Percentiles rank a stretch among this genome's conserved stretches.
Evolutionary conservation across 2,113 vertebrate genomes (phyloP).

Genomic region (Cisticola juncidis): DNA sequence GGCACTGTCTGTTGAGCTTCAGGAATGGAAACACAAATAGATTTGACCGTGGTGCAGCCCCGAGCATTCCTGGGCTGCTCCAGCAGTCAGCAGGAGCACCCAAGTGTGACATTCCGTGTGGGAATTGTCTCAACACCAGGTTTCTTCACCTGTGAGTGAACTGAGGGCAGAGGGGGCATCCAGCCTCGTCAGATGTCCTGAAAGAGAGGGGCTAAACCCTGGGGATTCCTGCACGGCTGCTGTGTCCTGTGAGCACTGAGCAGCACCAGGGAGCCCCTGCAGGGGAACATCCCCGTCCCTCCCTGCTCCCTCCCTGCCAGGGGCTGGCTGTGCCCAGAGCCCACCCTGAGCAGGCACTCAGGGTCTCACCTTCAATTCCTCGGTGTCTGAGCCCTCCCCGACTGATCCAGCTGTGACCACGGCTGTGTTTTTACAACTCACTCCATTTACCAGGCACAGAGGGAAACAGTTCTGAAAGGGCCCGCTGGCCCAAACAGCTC

Average conservation of each 20-base stretch:
- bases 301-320: background rate
- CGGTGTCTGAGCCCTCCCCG: background rate
- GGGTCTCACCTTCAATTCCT: background rate
- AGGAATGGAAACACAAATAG: background rate
- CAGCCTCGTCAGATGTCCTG: background rate
- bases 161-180: background rate
- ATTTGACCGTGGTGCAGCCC: background rate
- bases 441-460: background rate
- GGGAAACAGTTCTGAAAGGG: background rate
- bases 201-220: background rate
- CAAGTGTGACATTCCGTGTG: background rate
- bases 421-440: background rate
- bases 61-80: background rate
- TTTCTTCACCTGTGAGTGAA: background rate
- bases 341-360: background rate
- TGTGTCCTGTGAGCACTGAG: background rate
- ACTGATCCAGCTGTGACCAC: background rate
- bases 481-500: background rate
- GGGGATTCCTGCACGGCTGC: background rate
- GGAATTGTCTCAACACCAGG: background rate
- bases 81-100: background rate
- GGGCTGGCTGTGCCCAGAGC: background rate
- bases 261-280: background rate
- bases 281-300: background rate
- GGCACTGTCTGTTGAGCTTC: background rate